These are phyloP conservation scores for Falcunculus frontatus DNA, from an alignment of 2,113 vertebrate genomes.

Conservation along the genomic window DNA sequence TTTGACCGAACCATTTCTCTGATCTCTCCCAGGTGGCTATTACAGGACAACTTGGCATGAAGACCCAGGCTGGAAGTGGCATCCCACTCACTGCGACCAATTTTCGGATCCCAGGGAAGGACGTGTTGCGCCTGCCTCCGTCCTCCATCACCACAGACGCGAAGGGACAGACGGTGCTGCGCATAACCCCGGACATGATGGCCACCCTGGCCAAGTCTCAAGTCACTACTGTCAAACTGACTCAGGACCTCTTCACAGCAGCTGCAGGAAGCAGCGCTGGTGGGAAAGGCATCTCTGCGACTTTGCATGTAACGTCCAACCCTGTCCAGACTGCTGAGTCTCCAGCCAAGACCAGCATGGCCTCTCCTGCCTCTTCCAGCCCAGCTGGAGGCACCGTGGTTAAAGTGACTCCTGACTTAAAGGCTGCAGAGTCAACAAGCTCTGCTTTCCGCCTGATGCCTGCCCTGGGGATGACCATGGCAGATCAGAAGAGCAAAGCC, in stretches of 20 bases:
- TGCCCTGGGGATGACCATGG: conserved; percentile 85
- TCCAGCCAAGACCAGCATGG: conserved; percentile 65
- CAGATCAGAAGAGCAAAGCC: conserved; percentile 87
- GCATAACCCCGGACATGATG: conserved; percentile 99
- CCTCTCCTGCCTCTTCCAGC: conserved; percentile 63
- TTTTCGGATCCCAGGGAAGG: conserved; percentile 94
- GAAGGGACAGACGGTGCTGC: conserved; percentile 93
- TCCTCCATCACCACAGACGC: conserved; percentile 96
- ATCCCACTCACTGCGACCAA: conserved; percentile 91
- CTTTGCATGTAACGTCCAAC: conserved; percentile 84
- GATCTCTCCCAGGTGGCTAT: conserved; percentile 84
- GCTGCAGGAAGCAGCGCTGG: conserved; percentile 55
- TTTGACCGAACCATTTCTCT: neutral
- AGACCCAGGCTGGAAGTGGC: conserved; percentile 76
- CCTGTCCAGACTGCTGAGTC: conserved; percentile 75
- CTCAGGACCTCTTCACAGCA: conserved; percentile 88
- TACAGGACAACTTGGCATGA: conserved; percentile 90
- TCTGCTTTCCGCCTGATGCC: conserved; percentile 93
- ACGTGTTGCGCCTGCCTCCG: conserved; percentile 88
- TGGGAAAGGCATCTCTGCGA: conserved; percentile 91
- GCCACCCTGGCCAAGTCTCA: conserved; percentile 94
- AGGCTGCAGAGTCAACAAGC: conserved; percentile 76
- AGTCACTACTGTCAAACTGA: conserved; percentile 92
- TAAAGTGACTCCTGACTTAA: conserved; percentile 84
- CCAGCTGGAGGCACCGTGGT: conserved; percentile 79